Percentiles rank a stretch among this genome's conserved stretches.
These are phyloP conservation scores for Melanotaenia pygmaea DNA, from an alignment of 2,797 vertebrate genomes.

Conservation along the genomic window DNA sequence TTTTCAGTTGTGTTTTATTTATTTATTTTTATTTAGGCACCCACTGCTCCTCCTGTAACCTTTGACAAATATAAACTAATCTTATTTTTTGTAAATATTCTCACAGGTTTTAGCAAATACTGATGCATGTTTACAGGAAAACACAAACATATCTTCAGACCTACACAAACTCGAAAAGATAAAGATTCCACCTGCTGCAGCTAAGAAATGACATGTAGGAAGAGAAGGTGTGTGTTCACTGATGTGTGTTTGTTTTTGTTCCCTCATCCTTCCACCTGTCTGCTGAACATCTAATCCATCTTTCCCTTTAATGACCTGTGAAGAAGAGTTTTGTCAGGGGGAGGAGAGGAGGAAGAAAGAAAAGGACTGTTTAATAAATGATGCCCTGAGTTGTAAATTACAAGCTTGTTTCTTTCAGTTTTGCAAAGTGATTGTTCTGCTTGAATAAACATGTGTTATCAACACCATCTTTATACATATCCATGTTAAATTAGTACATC, in stretches of 20 bases:
- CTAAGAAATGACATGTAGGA: constrained; percentile 16
- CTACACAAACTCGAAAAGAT: constrained; percentile 5
- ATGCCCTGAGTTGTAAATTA: not conserved
- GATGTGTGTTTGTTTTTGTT: constrained; percentile 39
- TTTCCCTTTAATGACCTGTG: constrained; percentile 54
- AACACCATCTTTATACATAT: not conserved
- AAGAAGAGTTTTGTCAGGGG: constrained; percentile 33
- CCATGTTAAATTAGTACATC: not conserved
- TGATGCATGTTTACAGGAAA: not conserved
- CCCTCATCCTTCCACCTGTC: constrained; percentile 19
- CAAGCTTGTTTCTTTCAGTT: not conserved
- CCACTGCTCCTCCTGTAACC: not conserved
- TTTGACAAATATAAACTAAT: not conserved
- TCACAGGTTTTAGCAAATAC: constrained; percentile 2
- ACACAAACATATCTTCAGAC: not conserved
- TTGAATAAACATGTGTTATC: not conserved
- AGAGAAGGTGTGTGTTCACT: constrained; percentile 34
- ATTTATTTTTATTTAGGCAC: too few species aligned
- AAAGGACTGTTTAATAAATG: not conserved
- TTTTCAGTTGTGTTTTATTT: too few species aligned
- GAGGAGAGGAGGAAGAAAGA: not conserved
- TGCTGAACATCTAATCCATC: constrained; percentile 13
- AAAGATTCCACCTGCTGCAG: not conserved
- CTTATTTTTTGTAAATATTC: not conserved
- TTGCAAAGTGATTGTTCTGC: not conserved